Base-by-base conservation (phyloP, 2,113 vertebrate species). In the Ciconia maguari region DNA sequence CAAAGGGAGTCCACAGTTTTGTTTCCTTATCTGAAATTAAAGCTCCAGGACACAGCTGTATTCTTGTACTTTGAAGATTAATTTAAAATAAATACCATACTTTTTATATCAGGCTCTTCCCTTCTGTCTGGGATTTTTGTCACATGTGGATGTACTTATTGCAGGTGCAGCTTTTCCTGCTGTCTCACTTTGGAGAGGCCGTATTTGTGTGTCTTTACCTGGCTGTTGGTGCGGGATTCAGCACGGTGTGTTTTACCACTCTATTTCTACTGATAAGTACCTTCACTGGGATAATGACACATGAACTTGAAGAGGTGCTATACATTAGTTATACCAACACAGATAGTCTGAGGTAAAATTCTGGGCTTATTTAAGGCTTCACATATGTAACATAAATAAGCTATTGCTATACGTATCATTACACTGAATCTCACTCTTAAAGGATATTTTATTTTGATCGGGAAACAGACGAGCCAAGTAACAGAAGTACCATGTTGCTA, bases 11-110 rank as follows among this genome's bases (percentile, higher is more conserved):
- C 83, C 64, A 77, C 30, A 49, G 91, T 87, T 92, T 95, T 97
- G 69, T 95, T 93, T 94, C 69, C 93, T 96, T 96, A 93, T 87
- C 95, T 94, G 84, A 93, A 97, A 96, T 95, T 83, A 94, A 68
- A 95, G 89, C 93, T 83, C 65, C 84, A 76, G 84, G 95, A 89
- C 72, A 75, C 65, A 72, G 70, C 61, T 84, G 18, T 52, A 85
- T 87, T 96, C 81, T 84, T 75, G 77, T 41, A 66, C 87, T 95
- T 90, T 66, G 80, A 94, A 94, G 91, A 97, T 91, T 87, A 93
- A 95, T 94, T 93, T 93, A 68, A 94, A 94, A 87, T 71, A 84
- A 92, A 91, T 70, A 70, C 41, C 60, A 49, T n/a, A 49, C 15
- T 74, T 66, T 81, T 89, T 78, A 16, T 75, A 87, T 71, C 93